phyloP scores from a whole-genome alignment of 1,140 invertebrate genomes.

The Rhynchophorus ferrugineus region DNA sequence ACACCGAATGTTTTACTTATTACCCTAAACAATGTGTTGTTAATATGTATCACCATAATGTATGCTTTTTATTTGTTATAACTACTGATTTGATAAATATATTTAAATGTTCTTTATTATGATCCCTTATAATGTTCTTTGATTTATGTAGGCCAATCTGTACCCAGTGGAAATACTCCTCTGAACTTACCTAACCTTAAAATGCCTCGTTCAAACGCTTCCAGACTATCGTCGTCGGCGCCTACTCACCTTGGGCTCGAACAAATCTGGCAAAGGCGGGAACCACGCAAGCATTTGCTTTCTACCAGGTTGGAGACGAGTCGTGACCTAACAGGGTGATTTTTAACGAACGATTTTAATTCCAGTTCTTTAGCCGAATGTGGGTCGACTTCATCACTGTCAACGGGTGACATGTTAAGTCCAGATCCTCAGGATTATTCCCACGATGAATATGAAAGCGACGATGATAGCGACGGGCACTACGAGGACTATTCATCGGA shows the following conservation, averaged over 20 bases:
- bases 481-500: constrained; percentile 79
- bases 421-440: constrained; percentile 74
- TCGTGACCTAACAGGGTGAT: background rate
- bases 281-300: constrained; percentile 77
- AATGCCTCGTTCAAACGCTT: constrained; percentile 41
- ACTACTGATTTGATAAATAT: too few species aligned
- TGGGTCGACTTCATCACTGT: constrained; percentile 79
- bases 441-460: constrained; percentile 73
- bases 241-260: constrained; percentile 74
- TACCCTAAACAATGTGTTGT: too few species aligned
- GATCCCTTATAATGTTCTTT: background rate
- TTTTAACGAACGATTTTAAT: background rate
- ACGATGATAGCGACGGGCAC: constrained; percentile 72
- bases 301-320: constrained; percentile 50
- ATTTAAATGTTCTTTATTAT: too few species aligned
- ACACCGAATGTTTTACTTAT: too few species aligned
- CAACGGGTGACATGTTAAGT: constrained; percentile 73
- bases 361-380: constrained; percentile 71
- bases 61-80: too few species aligned
- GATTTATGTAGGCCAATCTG: constrained; percentile 20
- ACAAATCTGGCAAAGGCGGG: constrained; percentile 75
- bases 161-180: constrained; percentile 14
- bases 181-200: constrained; percentile 17
- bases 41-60: too few species aligned
- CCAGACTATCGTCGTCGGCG: constrained; percentile 72